Base-by-base conservation (phyloP, 1,140 invertebrate genomes). In the Cyrtorhinus lividipennis region DNA sequence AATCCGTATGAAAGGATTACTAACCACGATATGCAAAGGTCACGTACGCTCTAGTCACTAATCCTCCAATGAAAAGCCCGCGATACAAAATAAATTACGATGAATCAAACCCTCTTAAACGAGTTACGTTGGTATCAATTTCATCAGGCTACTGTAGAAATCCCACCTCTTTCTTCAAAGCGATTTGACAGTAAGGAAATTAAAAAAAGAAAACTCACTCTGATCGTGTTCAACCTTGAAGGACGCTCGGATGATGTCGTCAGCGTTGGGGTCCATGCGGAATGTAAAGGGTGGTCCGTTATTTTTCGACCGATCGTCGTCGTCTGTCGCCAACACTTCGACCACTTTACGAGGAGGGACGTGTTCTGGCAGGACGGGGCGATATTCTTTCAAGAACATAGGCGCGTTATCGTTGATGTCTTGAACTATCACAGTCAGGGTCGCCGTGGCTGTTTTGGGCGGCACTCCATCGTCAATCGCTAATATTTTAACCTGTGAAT, bases 391-490 rank as follows among this genome's bases (percentile, higher is more conserved):
- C 1, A 91, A 77, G 75, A 95, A 93, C 65, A 85, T 87, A 1
- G 92, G 92, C 0, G 88, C 86, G 73, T 91, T 97, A 70, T 98
- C 95, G 73, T 98, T 98, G 62, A 98, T 93, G 70, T 98, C 95
- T 72, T 90, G 87, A 0, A 98, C 92, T 64, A 93, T 90, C 0
- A 98, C 90, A 0, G 90, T 93, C 18, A 98, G 76, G 1, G 92
- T 97, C 0, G 93, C 94, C 1, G 93, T 96, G 2, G 95, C 93
- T 2, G 93, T 98, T 75, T 92, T 90, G 0, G 92, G 85, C 8
- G 94, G 94, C 18, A 89, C 83, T 22, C 92, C 93, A 74, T 96
- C 92, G 72, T 97, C 93, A 71, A 95, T 94, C 0, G 92, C 93
- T 68, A 95, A 78, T 66, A 97, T 95, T 80, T 94, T 93, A 1